Conservation (phyloP, 2,113 vertebrate genomes). For the Campylomormyrus tamandua region DNA sequence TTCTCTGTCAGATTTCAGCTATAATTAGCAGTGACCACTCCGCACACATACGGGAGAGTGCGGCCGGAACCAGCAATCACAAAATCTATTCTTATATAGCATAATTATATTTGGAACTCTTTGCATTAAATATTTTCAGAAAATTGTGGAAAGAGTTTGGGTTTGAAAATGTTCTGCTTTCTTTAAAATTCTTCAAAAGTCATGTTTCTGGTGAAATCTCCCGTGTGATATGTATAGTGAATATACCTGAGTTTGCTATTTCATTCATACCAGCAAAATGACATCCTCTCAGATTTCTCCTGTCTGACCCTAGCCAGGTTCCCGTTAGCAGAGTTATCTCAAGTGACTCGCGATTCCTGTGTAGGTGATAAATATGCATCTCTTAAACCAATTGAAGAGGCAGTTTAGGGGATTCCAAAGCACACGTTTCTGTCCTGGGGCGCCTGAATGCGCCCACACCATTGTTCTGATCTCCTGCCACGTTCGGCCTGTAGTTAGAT, state of each 20-base stretch:
- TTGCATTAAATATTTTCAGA: background rate
- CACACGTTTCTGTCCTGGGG: background rate
- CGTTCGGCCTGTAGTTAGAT: background rate
- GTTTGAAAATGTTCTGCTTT: background rate
- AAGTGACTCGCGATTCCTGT: background rate
- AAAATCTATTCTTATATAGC: background rate
- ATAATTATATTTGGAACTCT: background rate
- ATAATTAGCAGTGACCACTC: slow-evolving; percentile 78
- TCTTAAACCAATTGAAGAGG: background rate
- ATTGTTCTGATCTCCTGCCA: background rate
- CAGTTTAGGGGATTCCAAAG: background rate
- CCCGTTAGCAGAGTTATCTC: background rate
- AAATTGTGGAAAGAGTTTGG: background rate
- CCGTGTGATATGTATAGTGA: background rate
- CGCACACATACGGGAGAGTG: slow-evolving; percentile 57
- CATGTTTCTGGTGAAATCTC: background rate
- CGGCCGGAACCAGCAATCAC: slow-evolving; percentile 60
- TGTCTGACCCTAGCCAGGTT: background rate
- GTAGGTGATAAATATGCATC: background rate
- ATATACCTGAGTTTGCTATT: background rate
- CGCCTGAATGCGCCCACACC: background rate
- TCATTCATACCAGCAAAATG: background rate
- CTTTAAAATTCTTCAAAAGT: background rate
- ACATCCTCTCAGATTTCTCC: background rate
- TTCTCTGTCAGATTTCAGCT: slow-evolving; percentile 83